Evolutionary conservation across 35 echinoderm and acorn worm species (phyloP).

Genomic region (Ptychodera flava): DNA sequence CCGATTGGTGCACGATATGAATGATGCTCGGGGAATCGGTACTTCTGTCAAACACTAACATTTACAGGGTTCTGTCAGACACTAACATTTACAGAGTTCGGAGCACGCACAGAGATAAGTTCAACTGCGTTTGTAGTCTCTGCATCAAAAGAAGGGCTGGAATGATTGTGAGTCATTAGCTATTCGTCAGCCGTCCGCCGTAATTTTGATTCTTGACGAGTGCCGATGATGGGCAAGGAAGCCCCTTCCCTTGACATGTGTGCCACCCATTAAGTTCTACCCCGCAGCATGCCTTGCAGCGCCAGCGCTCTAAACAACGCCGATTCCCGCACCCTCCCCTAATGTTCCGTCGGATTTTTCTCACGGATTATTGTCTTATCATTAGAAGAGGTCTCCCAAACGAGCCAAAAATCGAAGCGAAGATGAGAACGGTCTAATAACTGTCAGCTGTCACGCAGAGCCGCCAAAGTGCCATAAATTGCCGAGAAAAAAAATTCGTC

Average conservation of each 20-base stretch:
- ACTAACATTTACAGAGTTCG: too few relatives aligned
- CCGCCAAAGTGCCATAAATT: too few relatives aligned
- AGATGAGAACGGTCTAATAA: background rate
- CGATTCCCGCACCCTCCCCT: background rate
- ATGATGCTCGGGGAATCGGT: too few relatives aligned
- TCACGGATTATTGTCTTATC: conserved; percentile 1
- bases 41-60: too few relatives aligned
- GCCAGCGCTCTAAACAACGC: background rate
- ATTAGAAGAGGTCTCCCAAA: background rate
- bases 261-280: background rate
- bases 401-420: background rate
- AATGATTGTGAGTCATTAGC: background rate
- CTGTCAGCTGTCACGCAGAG: background rate
- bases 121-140: too few relatives aligned
- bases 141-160: too few relatives aligned
- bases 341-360: background rate
- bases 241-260: background rate
- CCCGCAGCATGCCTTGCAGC: background rate
- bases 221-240: background rate
- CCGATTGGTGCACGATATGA: too few relatives aligned
- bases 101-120: too few relatives aligned
- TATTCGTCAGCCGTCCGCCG: background rate
- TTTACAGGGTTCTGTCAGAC: too few relatives aligned
- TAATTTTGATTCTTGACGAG: background rate
- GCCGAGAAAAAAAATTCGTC: too few relatives aligned